Evolutionary conservation across 1,140 invertebrate genomes (phyloP).

Genomic region (Gryon sp.): DNA sequence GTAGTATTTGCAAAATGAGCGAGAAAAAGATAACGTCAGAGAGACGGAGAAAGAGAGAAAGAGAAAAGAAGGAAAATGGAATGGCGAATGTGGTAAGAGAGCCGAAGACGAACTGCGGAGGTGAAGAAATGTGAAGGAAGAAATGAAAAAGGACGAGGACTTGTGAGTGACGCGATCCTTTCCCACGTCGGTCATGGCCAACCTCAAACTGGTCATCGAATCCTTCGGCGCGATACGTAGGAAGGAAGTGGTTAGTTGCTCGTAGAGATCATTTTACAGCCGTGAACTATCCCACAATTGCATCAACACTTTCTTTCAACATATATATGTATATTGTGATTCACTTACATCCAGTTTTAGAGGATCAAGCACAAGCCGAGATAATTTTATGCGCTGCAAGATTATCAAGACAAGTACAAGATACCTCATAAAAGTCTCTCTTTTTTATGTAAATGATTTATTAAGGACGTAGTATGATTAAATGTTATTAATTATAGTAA

Average conservation of each 20-base stretch:
- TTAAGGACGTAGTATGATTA: neutral
- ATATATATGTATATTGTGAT: too few relatives aligned
- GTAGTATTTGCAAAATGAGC: neutral
- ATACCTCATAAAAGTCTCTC: neutral
- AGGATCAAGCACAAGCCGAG: constrained; percentile 7
- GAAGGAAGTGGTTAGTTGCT: constrained; percentile 79
- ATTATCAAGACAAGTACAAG: neutral
- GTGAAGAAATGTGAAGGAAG: constrained; percentile 38
- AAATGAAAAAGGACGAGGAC: constrained; percentile 52
- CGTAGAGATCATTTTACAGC: constrained; percentile 75
- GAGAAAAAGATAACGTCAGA: neutral
- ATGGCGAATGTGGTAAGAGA: constrained; percentile 27
- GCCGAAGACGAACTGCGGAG: constrained; percentile 29
- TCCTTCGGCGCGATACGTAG: constrained; percentile 69
- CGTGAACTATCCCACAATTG: constrained; percentile 68
- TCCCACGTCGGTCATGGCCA: constrained; percentile 78
- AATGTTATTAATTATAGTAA: constrained; percentile 1
- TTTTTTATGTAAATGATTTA: neutral
- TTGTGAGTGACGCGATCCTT: constrained; percentile 72
- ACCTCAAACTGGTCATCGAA: constrained; percentile 80
- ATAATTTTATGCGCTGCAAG: constrained; percentile 13
- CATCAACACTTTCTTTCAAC: constrained; percentile 67
- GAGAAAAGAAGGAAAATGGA: constrained; percentile 43
- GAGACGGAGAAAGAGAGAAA: constrained; percentile 11
- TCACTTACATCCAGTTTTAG: constrained; percentile 25